Evolutionary conservation across 2,888 invertebrate genomes (phyloP), one percentile per base, ranked within the genome.

Genomic region (Drosophila kuntzei): DNA sequence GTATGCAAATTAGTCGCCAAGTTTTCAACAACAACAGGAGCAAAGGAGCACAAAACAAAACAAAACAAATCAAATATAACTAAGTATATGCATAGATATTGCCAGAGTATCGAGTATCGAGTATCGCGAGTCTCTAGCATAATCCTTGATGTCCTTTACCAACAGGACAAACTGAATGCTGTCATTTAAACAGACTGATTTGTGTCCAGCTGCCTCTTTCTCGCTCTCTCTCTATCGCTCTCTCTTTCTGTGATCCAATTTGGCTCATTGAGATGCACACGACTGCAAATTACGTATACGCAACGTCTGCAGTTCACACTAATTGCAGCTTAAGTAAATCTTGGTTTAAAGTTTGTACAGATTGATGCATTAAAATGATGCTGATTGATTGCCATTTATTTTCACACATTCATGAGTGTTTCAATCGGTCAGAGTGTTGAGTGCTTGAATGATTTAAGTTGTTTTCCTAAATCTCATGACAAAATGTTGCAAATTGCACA

Each of bases 231-330:
- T 22, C 22, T 22, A 2, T 39, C 39, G 3, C 11, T 46, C 5
- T 14, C 2, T 41, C 20, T 20, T 2, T 41, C 12, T 41, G 22
- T 46, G 16, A 50, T 43, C 11, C 34, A 25, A 37, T 67, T 49
- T 50, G 16, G 0, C 8, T 37, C 46, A 18, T 29, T 16, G 14
- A 11, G 6, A 2, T 3, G 1, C 39, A 25, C n/a, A n/a, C 25
- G 4, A 41, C 18, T 37, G 47, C 47, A 65, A 47, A 71, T 71
- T 54, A 61, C 60, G 71, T 72, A 71, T 71, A 71, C 57, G 71
- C 53, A 34, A 20, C 20, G 39, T 54, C n/a, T 36, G 36, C n/a
- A 25, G 16, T 9, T 12, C 25, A 14, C 12, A 51, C 27, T 46
- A 61, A 47, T 47, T 53, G 64, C 29, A 53, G 32, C 29, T 25